Evolutionary conservation across 2,888 invertebrate species (phyloP).

Genomic region (Timema podura): DNA sequence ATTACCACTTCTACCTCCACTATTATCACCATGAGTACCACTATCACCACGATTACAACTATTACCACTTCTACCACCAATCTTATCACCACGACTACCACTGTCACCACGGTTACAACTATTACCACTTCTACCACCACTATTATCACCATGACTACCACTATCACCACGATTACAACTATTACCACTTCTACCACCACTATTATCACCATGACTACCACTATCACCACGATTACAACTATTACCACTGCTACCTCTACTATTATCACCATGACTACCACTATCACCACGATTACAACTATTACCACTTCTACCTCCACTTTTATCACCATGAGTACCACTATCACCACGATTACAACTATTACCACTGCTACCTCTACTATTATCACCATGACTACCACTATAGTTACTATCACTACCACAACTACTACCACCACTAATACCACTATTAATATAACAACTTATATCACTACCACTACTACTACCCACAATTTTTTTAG

Average conservation of each 20-base stretch:
- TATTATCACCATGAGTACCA: too few relatives aligned
- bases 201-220: not conserved
- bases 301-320: not conserved
- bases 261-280: not conserved
- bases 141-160: not conserved
- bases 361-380: not conserved
- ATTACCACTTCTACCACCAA: too few relatives aligned
- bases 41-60: too few relatives aligned
- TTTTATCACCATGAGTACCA: not conserved
- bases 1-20: too few relatives aligned
- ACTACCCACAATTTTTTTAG: too few relatives aligned
- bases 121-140: too few relatives aligned
- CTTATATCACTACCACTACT: too few relatives aligned
- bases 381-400: not conserved
- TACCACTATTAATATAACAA: too few relatives aligned
- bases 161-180: not conserved
- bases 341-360: not conserved
- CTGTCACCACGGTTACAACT: too few relatives aligned
- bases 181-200: not conserved
- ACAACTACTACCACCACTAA: too few relatives aligned
- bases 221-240: not conserved
- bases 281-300: not conserved
- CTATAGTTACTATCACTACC: not conserved
- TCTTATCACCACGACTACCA: too few relatives aligned
- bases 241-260: not conserved